These are phyloP conservation scores for Megaptera novaeangliae DNA, from an alignment of 2,113 vertebrate species.

Conservation along the genomic window DNA sequence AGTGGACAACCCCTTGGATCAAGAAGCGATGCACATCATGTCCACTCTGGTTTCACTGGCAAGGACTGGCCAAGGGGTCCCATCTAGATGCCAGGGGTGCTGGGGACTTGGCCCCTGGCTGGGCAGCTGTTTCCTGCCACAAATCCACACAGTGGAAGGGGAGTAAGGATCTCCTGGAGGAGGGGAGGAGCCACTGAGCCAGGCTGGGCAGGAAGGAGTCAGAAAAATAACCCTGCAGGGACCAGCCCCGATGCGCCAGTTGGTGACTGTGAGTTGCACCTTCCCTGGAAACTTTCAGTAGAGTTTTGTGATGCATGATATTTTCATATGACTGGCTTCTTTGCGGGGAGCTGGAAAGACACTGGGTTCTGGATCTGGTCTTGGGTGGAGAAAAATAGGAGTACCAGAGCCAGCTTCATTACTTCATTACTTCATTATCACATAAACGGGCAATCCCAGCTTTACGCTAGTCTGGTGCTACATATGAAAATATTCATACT, in stretches of 20 bases:
- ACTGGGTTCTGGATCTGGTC: not conserved
- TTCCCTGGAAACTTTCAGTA: not conserved
- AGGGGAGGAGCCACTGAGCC: not conserved
- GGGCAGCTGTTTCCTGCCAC: not conserved
- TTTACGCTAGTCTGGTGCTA: not conserved
- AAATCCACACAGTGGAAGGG: not conserved
- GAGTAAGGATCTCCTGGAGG: not conserved
- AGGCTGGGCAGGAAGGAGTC: not conserved
- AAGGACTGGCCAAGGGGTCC: not conserved
- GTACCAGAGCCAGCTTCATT: not conserved
- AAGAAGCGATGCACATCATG: not conserved
- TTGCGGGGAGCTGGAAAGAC: not conserved
- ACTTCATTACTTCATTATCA: too few species aligned
- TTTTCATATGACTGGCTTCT: not conserved
- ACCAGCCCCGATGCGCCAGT: not conserved
- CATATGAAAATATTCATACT: not conserved
- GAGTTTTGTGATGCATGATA: not conserved
- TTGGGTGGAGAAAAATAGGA: not conserved
- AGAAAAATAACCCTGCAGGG: not conserved
- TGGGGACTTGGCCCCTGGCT: too few species aligned
- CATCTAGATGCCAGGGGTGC: not conserved
- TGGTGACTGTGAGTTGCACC: not conserved
- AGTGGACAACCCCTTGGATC: not conserved
- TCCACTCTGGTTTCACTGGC: not conserved
- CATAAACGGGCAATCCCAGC: not conserved